Evolutionary conservation across 2,888 invertebrate species (phyloP).

Genomic region (Epinotia brunnichana): DNA sequence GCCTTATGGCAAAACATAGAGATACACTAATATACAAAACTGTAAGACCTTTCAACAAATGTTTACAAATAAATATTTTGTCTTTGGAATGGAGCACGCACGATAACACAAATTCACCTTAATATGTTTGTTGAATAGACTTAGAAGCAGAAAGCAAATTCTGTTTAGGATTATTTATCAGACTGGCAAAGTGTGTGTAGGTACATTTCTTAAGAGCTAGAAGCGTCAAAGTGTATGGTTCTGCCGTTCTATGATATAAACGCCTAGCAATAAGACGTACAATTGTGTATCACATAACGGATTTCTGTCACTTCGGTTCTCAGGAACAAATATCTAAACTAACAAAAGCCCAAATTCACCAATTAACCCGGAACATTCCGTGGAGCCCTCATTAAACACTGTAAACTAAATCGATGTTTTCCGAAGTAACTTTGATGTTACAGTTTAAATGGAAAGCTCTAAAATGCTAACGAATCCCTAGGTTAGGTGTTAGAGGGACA

Average conservation of each 20-base stretch:
- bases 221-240: too few species aligned
- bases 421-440: constrained; percentile 27
- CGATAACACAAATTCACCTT: not conserved
- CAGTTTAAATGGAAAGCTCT: constrained; percentile 29
- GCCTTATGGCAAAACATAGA: too few species aligned
- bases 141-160: too few species aligned
- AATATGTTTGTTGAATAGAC: not conserved
- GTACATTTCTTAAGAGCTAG: not conserved
- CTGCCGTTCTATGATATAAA: not conserved
- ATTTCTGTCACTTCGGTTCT: not conserved
- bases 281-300: not conserved
- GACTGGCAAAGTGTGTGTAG: not conserved
- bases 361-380: constrained; percentile 19
- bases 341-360: constrained; percentile 8
- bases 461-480: constrained; percentile 28
- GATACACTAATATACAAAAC: too few species aligned
- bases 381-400: constrained; percentile 19
- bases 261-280: not conserved
- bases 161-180: not conserved
- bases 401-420: constrained; percentile 35
- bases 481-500: not conserved
- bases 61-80: too few species aligned
- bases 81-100: too few species aligned
- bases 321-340: not conserved
- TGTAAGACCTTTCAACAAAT: too few species aligned